Evolutionary conservation across 1,140 invertebrate species (phyloP), one percentile per base, ranked within the genome.

Genomic region (Anastrepha obliqua): DNA sequence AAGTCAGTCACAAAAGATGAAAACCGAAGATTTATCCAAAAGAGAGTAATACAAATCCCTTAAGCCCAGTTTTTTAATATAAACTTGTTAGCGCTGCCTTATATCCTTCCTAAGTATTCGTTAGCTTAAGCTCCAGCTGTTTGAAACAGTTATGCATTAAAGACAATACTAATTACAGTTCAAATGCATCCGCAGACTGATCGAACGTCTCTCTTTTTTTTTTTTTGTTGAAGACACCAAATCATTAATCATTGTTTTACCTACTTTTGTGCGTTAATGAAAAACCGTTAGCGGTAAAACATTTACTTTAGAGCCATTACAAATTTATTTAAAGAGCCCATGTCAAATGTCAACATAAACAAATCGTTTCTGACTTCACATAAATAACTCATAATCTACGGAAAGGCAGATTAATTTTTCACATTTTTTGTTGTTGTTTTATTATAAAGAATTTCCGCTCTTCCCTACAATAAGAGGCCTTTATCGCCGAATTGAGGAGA

Each of bases 331-430:
- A 81, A 81, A 55, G 51, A 81, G 17, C 3, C 47, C n/a, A 47
- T 81, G 74, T 81, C 74, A 81, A 20, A 81, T 81, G 74, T 81
- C 74, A 81, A 47, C 47, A 81, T 51, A 8, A 55, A 81, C 74
- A 55, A 81, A 81, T 81, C 47, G 74, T 29, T 81, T 55, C 20
- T 20, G n/a, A n/a, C 55, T 55, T 55, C 74, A 55, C 44, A 58
- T 29, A 1, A 29, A 81, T 81, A 81, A 55, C 74, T 55, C 74
- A 81, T 55, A 55, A 81, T 81, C 47, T n/a, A 11, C 74, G 15
- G 17, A 8, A 13, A 55, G 74, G 7, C n/a, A 29, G 17, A 55
- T 3, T 81, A n/a, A 58, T 51, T 81, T 81, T 74, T 74, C 67
- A 74, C 67, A 74, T 44, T 13, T 67, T 58, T 58, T 8, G 7